These are phyloP conservation scores for Eleginops maclovinus DNA, from an alignment of 2,113 vertebrate species.

Conservation along the genomic window DNA sequence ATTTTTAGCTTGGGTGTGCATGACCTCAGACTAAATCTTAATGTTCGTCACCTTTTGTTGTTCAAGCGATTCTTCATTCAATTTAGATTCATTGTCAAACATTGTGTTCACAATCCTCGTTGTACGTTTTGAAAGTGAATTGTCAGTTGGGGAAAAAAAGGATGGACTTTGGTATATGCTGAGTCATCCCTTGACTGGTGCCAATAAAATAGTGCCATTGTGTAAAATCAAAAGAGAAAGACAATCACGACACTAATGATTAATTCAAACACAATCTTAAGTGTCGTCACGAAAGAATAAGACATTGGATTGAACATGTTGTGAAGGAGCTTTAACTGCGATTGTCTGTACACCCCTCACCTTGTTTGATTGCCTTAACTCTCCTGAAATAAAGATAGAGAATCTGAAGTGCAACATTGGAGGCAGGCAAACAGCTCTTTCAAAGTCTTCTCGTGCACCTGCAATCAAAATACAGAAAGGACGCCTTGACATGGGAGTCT, in stretches of 20 bases:
- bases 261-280: no score
- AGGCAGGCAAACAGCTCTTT: slow-evolving; percentile 21
- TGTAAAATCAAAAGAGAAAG: neutral
- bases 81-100: slow-evolving; percentile 15
- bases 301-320: neutral
- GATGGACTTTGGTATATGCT: slow-evolving; percentile 3
- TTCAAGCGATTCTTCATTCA: slow-evolving; percentile 1
- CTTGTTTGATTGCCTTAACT: no score
- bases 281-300: neutral
- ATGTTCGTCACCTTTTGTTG: slow-evolving; percentile 1
- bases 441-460: slow-evolving; percentile 42
- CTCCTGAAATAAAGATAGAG: no score
- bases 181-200: slow-evolving; percentile 10
- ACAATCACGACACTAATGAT: neutral
- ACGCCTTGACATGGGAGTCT: neutral
- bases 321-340: neutral
- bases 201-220: no score
- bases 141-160: neutral
- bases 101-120: slow-evolving; percentile 9
- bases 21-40: neutral
- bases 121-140: slow-evolving; percentile 22
- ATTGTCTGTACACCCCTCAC: neutral
- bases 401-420: neutral
- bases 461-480: slow-evolving; percentile 45
- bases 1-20: slow-evolving; percentile 3